Base-by-base conservation (phyloP, 2,888 invertebrate genomes). In the Drosophila mulleri region DNA sequence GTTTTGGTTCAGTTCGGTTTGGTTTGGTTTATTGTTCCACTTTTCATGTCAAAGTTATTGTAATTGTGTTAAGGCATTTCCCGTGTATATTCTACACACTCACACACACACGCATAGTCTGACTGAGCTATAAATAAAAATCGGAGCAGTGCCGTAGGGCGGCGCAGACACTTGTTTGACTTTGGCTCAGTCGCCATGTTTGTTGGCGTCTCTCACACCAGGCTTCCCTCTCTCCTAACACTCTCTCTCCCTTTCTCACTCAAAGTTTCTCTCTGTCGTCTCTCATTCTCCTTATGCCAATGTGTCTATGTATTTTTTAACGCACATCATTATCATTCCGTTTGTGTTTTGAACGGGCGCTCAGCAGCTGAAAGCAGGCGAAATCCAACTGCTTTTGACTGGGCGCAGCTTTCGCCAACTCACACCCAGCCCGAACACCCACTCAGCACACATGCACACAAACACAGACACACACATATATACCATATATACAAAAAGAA, bases 261-360 rank as follows among this genome's bases (percentile, higher is more conserved):
- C 58, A 12, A 29, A 23, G n/a, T 16, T 57, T 32, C n/a, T 50
- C 32, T 8, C 41, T 16, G 47, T 52, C 23, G 26, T 29, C 37
- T 9, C 39, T 63, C 20, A 42, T 37, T 44, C 18, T 52, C n/a
- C 58, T 56, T 61, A 57, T 44, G 74, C 60, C 65, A 44, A 39
- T 60, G 48, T 83, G 56, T 78, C 73, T 65, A 61, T 78, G 75
- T 88, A 75, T 79, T 85, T 82, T 85, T 87, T 75, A 80, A 87
- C 84, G 84, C 90, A 90, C 88, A 90, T 90, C 90, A 90, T 90
- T 90, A 90, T 91, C 91, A 90, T 90, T 90, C 90, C 91, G 88
- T 90, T 90, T 90, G 90, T 80, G 80, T 89, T 90, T 90, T 88
- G 76, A 90, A 78, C 91, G 78, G 90, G 90, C 84, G 77, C 76